A percentile compares a stretch with the other conserved stretches of the same genome.
phyloP scores from a whole-genome alignment of 1,140 invertebrate species.

The Calosoma granatense region DNA sequence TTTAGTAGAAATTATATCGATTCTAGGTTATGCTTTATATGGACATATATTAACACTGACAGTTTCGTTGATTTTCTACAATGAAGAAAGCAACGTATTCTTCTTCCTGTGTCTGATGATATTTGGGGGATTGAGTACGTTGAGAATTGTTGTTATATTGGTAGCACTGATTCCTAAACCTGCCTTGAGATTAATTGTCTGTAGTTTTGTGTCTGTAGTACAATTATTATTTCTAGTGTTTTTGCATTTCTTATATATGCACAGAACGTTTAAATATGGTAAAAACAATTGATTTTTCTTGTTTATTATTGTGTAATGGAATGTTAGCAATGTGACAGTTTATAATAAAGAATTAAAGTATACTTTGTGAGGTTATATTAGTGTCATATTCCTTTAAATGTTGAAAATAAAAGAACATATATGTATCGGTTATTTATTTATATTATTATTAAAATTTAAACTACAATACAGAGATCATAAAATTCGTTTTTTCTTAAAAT shows the following conservation, averaged over 20 bases:
- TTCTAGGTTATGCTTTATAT: constrained; percentile 40
- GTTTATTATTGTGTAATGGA: no score
- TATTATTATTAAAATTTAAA: not conserved
- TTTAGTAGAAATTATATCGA: constrained; percentile 31
- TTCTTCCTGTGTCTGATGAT: constrained; percentile 36
- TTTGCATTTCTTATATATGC: constrained; percentile 41
- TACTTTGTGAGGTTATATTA: no score
- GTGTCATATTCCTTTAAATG: no score
- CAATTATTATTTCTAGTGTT: constrained; percentile 39
- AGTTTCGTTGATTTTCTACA: constrained; percentile 31
- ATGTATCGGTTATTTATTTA: no score
- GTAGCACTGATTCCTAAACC: constrained; percentile 35
- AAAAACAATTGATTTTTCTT: no score
- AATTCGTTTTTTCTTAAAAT: not conserved
- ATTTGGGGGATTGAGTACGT: constrained; percentile 36
- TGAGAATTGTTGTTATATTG: constrained; percentile 35
- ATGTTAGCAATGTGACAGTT: no score
- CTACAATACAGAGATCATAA: not conserved
- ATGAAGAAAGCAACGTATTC: constrained; percentile 32
- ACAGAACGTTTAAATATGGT: constrained; percentile 24
- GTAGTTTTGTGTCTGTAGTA: constrained; percentile 32
- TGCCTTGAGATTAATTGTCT: constrained; percentile 36
- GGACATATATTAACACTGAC: constrained; percentile 37
- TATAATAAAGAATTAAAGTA: no score
- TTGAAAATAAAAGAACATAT: no score